Conservation (phyloP, 2,888 invertebrate species). For the Epirrhoe tristata region DNA sequence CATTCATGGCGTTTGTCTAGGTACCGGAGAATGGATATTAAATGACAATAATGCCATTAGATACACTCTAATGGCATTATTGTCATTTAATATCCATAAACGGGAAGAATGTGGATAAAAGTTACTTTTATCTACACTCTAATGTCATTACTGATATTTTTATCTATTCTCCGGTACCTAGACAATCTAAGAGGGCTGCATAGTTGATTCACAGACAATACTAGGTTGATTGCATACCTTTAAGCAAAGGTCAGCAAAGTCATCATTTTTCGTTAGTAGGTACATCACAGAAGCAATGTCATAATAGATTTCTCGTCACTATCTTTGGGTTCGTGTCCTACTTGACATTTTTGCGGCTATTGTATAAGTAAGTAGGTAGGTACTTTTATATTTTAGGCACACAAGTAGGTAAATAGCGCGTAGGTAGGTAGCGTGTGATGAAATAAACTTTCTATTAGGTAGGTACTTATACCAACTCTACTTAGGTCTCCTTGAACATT, state of each 20-base stretch:
- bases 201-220: slow-evolving; percentile 2
- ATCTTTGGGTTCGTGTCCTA: background rate
- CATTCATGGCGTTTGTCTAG: too few relatives aligned
- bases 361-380: background rate
- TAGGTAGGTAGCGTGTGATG: background rate
- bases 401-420: background rate
- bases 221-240: too few relatives aligned
- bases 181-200: background rate
- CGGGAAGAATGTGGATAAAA: too few relatives aligned
- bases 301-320: slow-evolving; percentile 4
- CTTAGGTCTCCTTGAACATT: too few relatives aligned
- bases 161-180: too few relatives aligned
- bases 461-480: too few relatives aligned
- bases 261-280: slow-evolving; percentile 16
- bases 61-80: too few relatives aligned
- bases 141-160: too few relatives aligned
- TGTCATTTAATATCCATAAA: too few relatives aligned
- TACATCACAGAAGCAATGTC: background rate
- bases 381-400: background rate
- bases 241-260: slow-evolving; percentile 10
- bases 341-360: background rate
- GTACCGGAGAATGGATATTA: too few relatives aligned
- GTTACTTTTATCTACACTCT: too few relatives aligned
- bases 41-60: too few relatives aligned
- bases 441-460: background rate